These are phyloP conservation scores for Drosophila erecta DNA, from an alignment of 1,140 invertebrate species.

Conservation along the genomic window DNA sequence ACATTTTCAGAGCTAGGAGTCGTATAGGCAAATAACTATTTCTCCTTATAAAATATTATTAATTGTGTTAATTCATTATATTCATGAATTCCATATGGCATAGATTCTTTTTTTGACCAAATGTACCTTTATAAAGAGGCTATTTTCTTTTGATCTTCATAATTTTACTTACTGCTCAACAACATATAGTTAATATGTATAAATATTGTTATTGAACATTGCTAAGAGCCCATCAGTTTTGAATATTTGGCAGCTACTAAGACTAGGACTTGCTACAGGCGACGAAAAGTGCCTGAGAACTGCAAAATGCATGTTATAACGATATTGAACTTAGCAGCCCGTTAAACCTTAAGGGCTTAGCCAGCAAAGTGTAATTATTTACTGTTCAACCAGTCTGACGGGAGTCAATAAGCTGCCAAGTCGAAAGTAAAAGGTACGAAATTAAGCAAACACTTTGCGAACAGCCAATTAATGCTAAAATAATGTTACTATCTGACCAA, in stretches of 20 bases:
- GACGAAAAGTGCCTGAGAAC: neutral
- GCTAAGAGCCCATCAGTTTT: too few relatives aligned
- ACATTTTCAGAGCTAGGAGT: neutral
- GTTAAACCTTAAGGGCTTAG: slow-evolving; percentile 19
- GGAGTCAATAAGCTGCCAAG: slow-evolving; percentile 42
- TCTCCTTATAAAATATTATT: neutral
- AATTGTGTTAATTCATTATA: too few relatives aligned
- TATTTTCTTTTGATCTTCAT: too few relatives aligned
- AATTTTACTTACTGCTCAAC: too few relatives aligned
- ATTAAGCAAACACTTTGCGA: slow-evolving; percentile 32
- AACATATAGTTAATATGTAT: too few relatives aligned
- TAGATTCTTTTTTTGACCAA: too few relatives aligned
- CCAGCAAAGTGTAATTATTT: slow-evolving; percentile 60
- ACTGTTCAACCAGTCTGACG: slow-evolving; percentile 60
- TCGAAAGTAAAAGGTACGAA: slow-evolving; percentile 35
- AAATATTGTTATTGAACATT: too few relatives aligned
- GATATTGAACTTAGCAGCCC: neutral
- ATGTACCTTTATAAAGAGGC: too few relatives aligned
- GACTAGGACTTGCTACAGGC: neutral
- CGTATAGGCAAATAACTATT: neutral
- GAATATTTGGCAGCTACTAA: neutral
- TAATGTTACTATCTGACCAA: slow-evolving; percentile 41
- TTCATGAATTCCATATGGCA: too few relatives aligned
- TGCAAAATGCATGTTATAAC: neutral
- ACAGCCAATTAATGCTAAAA: slow-evolving; percentile 55